A percentile compares a stretch with the other conserved stretches of the same genome.
Conservation (phyloP, 2,797 vertebrate species). For the Champsocephalus esox region DNA sequence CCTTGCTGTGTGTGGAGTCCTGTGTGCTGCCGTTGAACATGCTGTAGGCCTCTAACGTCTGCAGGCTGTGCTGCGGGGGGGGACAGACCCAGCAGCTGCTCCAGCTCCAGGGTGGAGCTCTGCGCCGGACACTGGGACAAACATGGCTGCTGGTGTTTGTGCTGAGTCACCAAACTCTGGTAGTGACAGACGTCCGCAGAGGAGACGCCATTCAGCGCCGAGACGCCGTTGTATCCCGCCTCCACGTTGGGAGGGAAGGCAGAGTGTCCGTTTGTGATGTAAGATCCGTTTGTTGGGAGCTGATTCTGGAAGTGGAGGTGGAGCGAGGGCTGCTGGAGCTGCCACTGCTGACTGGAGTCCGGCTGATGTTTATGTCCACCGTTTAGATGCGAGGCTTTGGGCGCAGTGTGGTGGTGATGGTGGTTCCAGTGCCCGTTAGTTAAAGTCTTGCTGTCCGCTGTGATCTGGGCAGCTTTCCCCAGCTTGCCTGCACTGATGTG, state of each 20-base stretch:
- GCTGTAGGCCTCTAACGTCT: slow-evolving; percentile 59
- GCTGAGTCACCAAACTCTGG: slow-evolving; percentile 37
- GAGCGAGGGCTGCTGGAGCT: slow-evolving; percentile 29
- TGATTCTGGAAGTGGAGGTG: slow-evolving; percentile 43
- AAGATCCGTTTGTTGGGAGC: slow-evolving; percentile 23
- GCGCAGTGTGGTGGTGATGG: slow-evolving; percentile 29
- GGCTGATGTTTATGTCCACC: slow-evolving; percentile 36
- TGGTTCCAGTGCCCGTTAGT: slow-evolving; percentile 56
- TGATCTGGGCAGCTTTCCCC: slow-evolving; percentile 15
- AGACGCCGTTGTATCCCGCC: slow-evolving; percentile 39
- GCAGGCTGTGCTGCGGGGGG: slow-evolving; percentile 52
- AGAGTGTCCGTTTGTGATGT: slow-evolving; percentile 47
- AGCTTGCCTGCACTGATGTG: slow-evolving; percentile 42
- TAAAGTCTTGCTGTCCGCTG: slow-evolving; percentile 12
- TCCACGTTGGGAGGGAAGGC: slow-evolving; percentile 19
- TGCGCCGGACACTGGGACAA: slow-evolving; percentile 57
- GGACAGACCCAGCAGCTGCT: slow-evolving; percentile 70
- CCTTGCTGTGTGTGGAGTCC: slow-evolving; percentile 70
- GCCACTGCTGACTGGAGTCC: slow-evolving; percentile 52
- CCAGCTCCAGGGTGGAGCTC: slow-evolving; percentile 62
- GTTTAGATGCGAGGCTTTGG: slow-evolving; percentile 13
- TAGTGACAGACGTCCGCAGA: slow-evolving; percentile 37
- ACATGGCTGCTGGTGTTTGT: slow-evolving; percentile 36
- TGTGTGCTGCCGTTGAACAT: slow-evolving; percentile 54
- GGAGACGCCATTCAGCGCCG: slow-evolving; percentile 21